Conservation (phyloP, 2,113 vertebrate genomes). For the Madoqua kirkii region DNA sequence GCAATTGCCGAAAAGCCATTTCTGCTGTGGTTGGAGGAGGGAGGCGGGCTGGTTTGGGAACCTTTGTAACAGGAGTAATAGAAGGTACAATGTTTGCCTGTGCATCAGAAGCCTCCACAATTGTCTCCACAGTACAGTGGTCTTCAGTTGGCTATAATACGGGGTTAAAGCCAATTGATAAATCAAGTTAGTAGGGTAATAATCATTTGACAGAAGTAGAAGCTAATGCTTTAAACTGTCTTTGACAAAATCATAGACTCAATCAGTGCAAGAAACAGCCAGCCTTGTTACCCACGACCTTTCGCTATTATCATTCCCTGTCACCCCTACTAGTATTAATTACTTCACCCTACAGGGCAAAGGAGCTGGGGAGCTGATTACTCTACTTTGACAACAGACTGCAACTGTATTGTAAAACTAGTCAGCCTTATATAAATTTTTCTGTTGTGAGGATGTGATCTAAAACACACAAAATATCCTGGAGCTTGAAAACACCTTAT, state of each 20-base stretch:
- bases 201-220: neutral
- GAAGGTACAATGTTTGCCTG: neutral
- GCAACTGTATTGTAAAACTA: neutral
- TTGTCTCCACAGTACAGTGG: neutral
- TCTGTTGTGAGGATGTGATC: neutral
- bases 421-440: neutral
- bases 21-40: neutral
- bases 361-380: neutral
- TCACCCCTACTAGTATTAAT: neutral
- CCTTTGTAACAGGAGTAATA: neutral
- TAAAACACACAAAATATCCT: conserved; percentile 16
- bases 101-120: neutral
- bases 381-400: neutral
- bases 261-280: neutral
- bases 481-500: neutral
- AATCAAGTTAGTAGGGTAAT: neutral
- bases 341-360: neutral
- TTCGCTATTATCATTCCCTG: neutral
- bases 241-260: neutral
- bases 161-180: neutral
- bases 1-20: neutral
- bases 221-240: neutral
- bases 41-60: neutral
- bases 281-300: neutral
- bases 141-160: neutral